phyloP scores from a whole-genome alignment of 2,888 invertebrate genomes.

The Ormyrus pomaceus region DNA sequence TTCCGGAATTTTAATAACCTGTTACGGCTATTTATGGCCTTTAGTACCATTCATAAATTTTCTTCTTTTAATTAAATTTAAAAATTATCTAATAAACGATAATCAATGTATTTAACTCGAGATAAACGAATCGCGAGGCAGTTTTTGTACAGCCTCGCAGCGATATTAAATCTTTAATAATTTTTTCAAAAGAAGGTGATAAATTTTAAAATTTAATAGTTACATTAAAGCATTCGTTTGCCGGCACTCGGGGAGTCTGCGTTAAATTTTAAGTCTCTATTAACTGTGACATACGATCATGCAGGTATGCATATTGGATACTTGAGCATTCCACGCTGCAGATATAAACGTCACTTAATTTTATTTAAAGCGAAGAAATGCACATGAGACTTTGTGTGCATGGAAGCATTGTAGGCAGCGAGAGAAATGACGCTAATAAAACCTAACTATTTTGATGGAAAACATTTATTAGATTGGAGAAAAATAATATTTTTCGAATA shows the following conservation, averaged over 20 bases:
- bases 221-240: constrained; percentile 2
- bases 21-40: constrained; percentile 17
- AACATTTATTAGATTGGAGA: background rate
- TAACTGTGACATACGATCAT: constrained; percentile 20
- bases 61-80: constrained; percentile 27
- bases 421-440: too few relatives aligned
- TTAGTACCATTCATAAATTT: constrained; percentile 20
- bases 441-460: too few relatives aligned
- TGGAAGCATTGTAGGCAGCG: too few relatives aligned
- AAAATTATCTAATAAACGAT: constrained; percentile 7
- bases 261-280: constrained; percentile 34
- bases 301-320: constrained; percentile 18
- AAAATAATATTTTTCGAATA: background rate
- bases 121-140: too few relatives aligned
- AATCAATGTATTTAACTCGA: background rate
- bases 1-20: constrained; percentile 34
- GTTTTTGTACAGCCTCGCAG: too few relatives aligned
- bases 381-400: too few relatives aligned
- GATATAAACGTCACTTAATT: constrained; percentile 26
- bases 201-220: constrained; percentile 21
- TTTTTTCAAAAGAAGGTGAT: background rate
- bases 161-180: too few relatives aligned
- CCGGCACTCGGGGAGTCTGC: background rate
- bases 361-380: background rate
- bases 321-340: background rate